Evolutionary conservation across 2,888 invertebrate species (phyloP).

Genomic region (Deroplatys truncata): DNA sequence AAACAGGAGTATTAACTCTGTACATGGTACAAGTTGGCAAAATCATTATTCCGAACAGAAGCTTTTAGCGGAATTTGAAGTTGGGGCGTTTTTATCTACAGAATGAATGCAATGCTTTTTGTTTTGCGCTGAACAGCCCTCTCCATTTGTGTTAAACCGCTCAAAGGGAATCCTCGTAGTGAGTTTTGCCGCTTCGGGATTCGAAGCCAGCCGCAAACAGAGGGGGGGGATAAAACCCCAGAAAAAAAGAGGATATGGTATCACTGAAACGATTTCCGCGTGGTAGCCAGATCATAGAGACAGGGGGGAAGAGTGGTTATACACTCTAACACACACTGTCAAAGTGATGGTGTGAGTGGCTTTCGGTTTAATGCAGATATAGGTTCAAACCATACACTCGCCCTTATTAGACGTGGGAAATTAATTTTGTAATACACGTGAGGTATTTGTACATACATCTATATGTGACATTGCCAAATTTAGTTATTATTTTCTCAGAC

Average conservation of each 20-base stretch:
- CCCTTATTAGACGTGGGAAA: too few species aligned
- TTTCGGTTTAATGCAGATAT: neutral
- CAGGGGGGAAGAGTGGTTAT: neutral
- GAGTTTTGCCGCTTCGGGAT: neutral
- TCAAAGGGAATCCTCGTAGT: neutral
- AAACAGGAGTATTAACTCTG: too few species aligned
- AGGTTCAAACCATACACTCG: too few species aligned
- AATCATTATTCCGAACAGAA: too few species aligned
- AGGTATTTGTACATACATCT: too few species aligned
- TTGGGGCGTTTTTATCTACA: neutral
- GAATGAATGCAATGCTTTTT: neutral
- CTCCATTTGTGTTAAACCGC: neutral
- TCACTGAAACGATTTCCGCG: neutral
- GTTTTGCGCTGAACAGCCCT: neutral
- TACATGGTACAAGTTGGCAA: too few species aligned
- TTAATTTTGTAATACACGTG: too few species aligned
- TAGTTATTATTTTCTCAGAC: too few species aligned
- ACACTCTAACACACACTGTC: neutral
- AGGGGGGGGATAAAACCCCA: neutral
- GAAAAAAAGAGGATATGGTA: neutral
- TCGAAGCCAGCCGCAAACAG: neutral
- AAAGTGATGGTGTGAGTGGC: neutral
- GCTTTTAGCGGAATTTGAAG: neutral
- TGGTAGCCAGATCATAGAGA: neutral
- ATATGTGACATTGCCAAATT: too few species aligned